Base-by-base conservation (phyloP, 2,113 vertebrate genomes). In the Eleginops maclovinus region DNA sequence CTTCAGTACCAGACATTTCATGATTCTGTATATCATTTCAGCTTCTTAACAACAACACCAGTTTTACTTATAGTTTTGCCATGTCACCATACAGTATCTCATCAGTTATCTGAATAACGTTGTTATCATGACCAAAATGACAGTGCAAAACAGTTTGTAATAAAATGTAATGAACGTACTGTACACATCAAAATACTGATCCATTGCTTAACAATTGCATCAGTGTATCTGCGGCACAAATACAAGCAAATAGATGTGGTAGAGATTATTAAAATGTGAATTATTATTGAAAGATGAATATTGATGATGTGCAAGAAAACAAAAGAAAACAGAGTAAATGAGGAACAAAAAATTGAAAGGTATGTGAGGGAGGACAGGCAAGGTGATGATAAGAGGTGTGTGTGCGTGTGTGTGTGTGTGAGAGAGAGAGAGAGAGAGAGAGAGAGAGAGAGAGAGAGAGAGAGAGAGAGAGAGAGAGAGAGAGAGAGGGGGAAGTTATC, bases 401-500 rank as follows among this genome's bases (percentile, higher is more conserved):
- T 46, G 62, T 66, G 66, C 59, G 44, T 10, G 10, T 13, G 59
- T 69, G 26, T 55, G 69, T 60, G 60, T 61, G 58, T 47, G 70
- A 41, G 53, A 21, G 11, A 36, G 40, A 22, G 44, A 3, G 69
- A n/a, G 49, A 10, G 24, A 1, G 19, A 9, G 60, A 60, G 36
- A 40, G 70, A 44, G 54, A 50, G 69, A 56, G 53, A 67, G 60
- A 55, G 51, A 55, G 68, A 65, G 68, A 56, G 43, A 44, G 41
- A 49, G 53, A 31, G 65, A 24, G 60, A 31, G 9, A n/a, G n/a
- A 16, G 41, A 3, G 72, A 58, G 67, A 22, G 49, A 64, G 72
- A 69, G 47, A 24, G 77, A 80, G 84, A 70, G 78, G 75, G 77
- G 91, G 88, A 89, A 89, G 90, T 93, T 93, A 93, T 92, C 91